These are phyloP conservation scores for Myotis pilosus DNA, from an alignment of 2,797 vertebrate genomes.

Conservation along the genomic window DNA sequence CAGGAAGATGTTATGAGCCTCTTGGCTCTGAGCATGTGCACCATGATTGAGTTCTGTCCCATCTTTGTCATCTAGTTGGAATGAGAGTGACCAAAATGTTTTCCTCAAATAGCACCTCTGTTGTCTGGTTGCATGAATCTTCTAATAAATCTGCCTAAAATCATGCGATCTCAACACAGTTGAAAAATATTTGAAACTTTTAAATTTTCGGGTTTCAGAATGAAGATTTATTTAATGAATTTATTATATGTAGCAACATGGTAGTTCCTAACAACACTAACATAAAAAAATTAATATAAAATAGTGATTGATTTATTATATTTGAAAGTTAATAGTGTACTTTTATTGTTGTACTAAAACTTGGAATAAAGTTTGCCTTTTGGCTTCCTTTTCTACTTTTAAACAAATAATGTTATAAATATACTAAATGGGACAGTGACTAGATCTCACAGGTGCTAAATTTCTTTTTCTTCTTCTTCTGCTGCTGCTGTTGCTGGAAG, in stretches of 20 bases:
- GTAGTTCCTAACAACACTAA: conserved; percentile 23
- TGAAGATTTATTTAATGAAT: conserved; percentile 39
- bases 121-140: not conserved
- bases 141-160: conserved; percentile 21
- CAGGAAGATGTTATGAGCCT: not conserved
- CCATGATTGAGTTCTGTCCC: not conserved
- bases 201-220: conserved; percentile 18
- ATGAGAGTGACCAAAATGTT: not conserved
- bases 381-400: conserved; percentile 29
- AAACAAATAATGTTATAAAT: conserved; percentile 47
- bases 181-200: not conserved
- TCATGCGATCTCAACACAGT: not conserved
- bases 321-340: conserved; percentile 9
- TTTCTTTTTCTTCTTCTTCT: not conserved
- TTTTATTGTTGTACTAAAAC: not conserved
- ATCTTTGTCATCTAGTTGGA: not conserved
- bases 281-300: conserved; percentile 18
- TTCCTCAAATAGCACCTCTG: not conserved
- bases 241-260: not conserved
- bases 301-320: not conserved
- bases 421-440: not conserved
- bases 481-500: not conserved
- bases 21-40: not conserved
- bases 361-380: conserved; percentile 4
- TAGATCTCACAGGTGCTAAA: not conserved